These are phyloP conservation scores for Stomatorhinus walkeri DNA, from an alignment of 2,797 vertebrate genomes.

Conservation along the genomic window DNA sequence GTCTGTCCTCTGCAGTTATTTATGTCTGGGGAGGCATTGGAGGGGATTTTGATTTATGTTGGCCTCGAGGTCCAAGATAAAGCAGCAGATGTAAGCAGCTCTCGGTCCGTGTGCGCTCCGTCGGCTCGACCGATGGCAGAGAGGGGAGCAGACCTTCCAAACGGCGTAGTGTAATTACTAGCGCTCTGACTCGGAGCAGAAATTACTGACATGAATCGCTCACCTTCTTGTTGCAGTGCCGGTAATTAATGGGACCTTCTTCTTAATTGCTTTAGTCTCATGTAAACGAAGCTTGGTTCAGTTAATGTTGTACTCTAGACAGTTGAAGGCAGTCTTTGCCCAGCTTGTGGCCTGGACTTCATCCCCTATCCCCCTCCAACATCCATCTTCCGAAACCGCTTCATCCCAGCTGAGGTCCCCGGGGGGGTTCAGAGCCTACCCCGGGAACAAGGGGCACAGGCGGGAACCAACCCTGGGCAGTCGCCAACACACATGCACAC, in stretches of 20 bases:
- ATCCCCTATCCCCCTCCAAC: background rate
- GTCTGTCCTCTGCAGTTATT: background rate
- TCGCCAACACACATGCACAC: background rate
- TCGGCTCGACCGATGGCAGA: background rate
- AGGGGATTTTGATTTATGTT: slow-evolving; percentile 11
- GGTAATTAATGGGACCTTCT: slow-evolving; percentile 18
- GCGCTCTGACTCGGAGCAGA: slow-evolving; percentile 6
- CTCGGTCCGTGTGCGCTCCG: background rate
- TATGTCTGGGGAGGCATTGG: background rate
- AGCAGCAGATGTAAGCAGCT: background rate
- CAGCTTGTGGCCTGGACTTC: background rate
- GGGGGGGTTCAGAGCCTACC: background rate
- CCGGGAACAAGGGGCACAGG: background rate
- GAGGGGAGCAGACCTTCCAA: background rate
- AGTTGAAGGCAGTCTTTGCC: background rate
- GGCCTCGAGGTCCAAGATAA: background rate
- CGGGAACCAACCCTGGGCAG: background rate
- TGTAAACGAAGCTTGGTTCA: slow-evolving; percentile 7
- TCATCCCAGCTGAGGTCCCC: background rate
- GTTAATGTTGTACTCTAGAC: background rate
- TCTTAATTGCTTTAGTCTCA: slow-evolving; percentile 1
- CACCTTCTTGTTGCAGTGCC: slow-evolving; percentile 17
- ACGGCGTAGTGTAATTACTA: slow-evolving; percentile 18
- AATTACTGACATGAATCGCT: slow-evolving; percentile 23
- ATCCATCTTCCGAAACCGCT: background rate